Percentiles rank a stretch among this genome's conserved stretches.
Evolutionary conservation across 2,113 vertebrate species (phyloP).

Genomic region (Marmota flaviventris): DNA sequence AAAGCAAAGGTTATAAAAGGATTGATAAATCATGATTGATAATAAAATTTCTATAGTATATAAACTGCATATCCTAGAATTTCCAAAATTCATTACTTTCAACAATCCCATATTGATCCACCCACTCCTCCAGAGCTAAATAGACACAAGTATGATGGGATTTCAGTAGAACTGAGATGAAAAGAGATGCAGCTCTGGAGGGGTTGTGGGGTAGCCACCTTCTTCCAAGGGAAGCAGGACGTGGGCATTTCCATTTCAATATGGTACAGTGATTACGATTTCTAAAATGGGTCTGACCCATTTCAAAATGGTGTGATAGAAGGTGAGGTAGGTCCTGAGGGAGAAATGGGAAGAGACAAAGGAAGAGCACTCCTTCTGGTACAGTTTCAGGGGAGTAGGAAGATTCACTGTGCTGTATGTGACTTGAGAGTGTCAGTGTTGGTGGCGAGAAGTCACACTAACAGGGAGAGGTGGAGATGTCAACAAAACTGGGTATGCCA

Average conservation of each 20-base stretch:
- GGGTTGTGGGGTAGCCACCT: fast-evolving
- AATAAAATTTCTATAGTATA: not conserved
- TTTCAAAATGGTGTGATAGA: not conserved
- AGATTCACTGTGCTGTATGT: not conserved
- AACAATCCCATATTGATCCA: not conserved
- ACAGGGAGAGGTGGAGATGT: too few species aligned
- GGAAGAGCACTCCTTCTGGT: not conserved
- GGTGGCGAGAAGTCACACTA: not conserved
- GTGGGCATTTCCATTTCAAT: not conserved
- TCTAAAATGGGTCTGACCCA: not conserved
- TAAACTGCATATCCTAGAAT: not conserved
- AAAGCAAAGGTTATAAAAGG: constrained; percentile 6
- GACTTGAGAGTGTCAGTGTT: not conserved
- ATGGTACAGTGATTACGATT: not conserved
- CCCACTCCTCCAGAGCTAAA: not conserved
- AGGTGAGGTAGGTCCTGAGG: not conserved
- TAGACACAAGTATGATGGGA: not conserved
- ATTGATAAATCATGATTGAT: not conserved
- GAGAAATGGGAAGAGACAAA: not conserved
- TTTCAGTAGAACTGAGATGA: not conserved
- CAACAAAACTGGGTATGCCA: too few species aligned
- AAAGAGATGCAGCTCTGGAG: not conserved
- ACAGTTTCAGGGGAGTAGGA: too few species aligned
- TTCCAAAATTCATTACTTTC: not conserved
- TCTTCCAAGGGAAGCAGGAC: not conserved